These are phyloP conservation scores for Pantelozetes paolii DNA, from an alignment of 2,888 invertebrate species.

Conservation along the genomic window DNA sequence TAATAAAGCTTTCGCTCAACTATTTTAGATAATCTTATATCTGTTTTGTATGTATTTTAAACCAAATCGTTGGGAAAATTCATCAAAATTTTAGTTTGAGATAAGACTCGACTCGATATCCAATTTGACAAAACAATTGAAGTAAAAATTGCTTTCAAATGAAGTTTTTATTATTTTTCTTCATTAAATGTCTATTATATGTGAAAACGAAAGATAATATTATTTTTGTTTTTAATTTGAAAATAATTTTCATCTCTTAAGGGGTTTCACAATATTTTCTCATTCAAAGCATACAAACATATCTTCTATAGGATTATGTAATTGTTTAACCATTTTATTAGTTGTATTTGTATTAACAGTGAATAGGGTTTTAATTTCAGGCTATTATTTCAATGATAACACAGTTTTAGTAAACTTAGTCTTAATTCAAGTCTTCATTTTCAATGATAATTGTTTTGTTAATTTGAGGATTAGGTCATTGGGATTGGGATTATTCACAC, in stretches of 20 bases:
- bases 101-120: constrained; percentile 11
- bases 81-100: constrained; percentile 29
- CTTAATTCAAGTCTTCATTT: background rate
- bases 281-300: background rate
- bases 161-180: constrained; percentile 23
- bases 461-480: constrained; percentile 36
- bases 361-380: background rate
- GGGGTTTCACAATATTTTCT: constrained; percentile 12
- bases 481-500: constrained; percentile 18
- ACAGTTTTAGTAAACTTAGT: background rate
- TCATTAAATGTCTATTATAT: background rate
- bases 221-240: constrained; percentile 22
- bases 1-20: constrained; percentile 18
- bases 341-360: constrained; percentile 2
- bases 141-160: constrained; percentile 20
- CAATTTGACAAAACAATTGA: constrained; percentile 32
- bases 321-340: background rate
- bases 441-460: constrained; percentile 12
- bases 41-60: background rate
- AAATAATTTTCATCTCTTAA: constrained; percentile 23
- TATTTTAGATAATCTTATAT: constrained; percentile 18
- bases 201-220: background rate
- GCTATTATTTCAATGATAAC: background rate
- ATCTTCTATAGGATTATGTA: background rate
- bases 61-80: constrained; percentile 28